phyloP scores from a whole-genome alignment of 1,140 invertebrate species.

The Drosophila kikkawai region DNA sequence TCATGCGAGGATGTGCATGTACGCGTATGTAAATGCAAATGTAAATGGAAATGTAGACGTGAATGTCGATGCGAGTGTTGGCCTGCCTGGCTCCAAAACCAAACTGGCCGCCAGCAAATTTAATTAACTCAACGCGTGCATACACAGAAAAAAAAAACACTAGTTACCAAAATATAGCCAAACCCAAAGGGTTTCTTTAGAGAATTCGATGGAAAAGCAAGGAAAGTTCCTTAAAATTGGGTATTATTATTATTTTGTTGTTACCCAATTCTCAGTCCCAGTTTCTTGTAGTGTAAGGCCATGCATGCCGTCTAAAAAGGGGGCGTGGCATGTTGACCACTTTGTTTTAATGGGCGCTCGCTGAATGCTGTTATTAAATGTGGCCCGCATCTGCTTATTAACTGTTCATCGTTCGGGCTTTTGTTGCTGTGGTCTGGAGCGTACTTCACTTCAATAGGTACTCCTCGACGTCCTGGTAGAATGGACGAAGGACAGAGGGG shows the following conservation, averaged over 20 bases:
- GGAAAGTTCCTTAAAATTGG: too few relatives aligned
- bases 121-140: constrained; percentile 64
- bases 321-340: constrained; percentile 72
- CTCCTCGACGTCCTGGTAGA: not conserved
- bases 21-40: constrained; percentile 28
- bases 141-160: not conserved
- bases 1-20: constrained; percentile 57
- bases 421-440: constrained; percentile 23
- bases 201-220: not conserved
- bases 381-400: constrained; percentile 76
- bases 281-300: not conserved
- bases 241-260: too few relatives aligned
- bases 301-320: not conserved
- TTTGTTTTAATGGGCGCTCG: constrained; percentile 74
- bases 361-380: constrained; percentile 75
- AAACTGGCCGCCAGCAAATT: constrained; percentile 49
- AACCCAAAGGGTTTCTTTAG: not conserved
- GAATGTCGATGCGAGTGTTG: constrained; percentile 13
- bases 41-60: constrained; percentile 20
- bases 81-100: constrained; percentile 26
- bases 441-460: constrained; percentile 32
- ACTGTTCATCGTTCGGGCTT: constrained; percentile 32
- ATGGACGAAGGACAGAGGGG: not conserved
- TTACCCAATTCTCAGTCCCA: too few relatives aligned
- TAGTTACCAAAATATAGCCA: not conserved